phyloP scores from a whole-genome alignment of 1,140 invertebrate species.

The Leptopilina boulardi region DNA sequence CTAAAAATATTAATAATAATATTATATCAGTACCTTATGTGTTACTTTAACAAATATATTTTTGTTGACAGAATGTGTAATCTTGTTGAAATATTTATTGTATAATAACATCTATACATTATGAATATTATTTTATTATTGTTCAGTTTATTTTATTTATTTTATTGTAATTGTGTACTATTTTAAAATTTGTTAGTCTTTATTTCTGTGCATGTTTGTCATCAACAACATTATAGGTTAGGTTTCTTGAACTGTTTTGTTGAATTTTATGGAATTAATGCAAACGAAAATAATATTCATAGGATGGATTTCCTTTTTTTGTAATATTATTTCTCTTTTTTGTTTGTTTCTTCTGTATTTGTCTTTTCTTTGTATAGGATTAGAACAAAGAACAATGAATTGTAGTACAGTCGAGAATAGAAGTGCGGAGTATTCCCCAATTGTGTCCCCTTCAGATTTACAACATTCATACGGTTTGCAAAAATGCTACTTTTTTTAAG shows the following conservation, averaged over 20 bases:
- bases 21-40: background rate
- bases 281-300: background rate
- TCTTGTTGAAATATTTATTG: background rate
- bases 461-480: constrained; percentile 4
- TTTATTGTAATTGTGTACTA: background rate
- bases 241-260: background rate
- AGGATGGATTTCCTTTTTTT: background rate
- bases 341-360: background rate
- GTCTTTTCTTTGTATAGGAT: constrained; percentile 6
- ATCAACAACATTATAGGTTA: background rate
- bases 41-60: background rate
- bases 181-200: background rate
- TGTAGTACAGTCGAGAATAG: background rate
- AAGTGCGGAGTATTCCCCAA: background rate
- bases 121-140: constrained; percentile 15
- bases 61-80: constrained; percentile 1
- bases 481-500: background rate
- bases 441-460: background rate
- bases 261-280: background rate
- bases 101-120: background rate
- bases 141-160: background rate
- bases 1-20: background rate
- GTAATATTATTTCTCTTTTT: constrained; percentile 2
- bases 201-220: background rate
- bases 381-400: constrained; percentile 1